Evolutionary conservation across 2,888 invertebrate species (phyloP).

Genomic region (Noctuana brunneofusca): DNA sequence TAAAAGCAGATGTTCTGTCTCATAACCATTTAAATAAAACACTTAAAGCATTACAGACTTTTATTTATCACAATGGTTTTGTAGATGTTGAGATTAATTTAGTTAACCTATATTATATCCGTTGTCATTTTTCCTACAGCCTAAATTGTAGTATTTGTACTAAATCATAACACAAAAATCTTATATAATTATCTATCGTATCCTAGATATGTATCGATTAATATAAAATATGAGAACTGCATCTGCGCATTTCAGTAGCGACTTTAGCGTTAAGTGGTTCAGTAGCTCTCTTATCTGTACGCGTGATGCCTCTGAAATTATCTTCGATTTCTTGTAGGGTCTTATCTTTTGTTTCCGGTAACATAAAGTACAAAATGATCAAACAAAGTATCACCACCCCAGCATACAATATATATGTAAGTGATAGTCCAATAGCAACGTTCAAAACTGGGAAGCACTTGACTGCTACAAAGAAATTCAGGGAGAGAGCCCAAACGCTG

Average conservation of each 20-base stretch:
- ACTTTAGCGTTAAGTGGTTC: conserved; percentile 58
- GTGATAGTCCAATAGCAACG: conserved; percentile 72
- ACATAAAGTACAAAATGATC: conserved; percentile 77
- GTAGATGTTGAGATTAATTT: conserved; percentile 15
- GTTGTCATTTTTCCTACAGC: background rate
- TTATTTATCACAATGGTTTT: conserved; percentile 11
- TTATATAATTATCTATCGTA: conserved; percentile 1
- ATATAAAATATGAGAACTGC: conserved; percentile 70
- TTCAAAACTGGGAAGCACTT: conserved; percentile 85
- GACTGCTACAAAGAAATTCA: conserved; percentile 86
- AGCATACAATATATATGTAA: conserved; percentile 85
- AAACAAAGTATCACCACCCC: conserved; percentile 79
- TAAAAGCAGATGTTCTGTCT: background rate
- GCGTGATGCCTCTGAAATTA: conserved; percentile 62
- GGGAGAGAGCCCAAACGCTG: conserved; percentile 83
- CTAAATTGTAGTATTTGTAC: background rate
- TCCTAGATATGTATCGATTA: conserved; percentile 41
- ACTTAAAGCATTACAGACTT: background rate
- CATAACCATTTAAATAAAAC: conserved; percentile 9
- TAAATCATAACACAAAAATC: background rate
- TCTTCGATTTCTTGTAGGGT: conserved; percentile 86
- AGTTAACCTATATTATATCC: background rate
- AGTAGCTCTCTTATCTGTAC: conserved; percentile 51
- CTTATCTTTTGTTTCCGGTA: conserved; percentile 87
- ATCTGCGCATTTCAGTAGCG: conserved; percentile 55